A percentile compares a stretch with the other conserved stretches of the same genome.
These are phyloP conservation scores for Gortyna flavago DNA, from an alignment of 2,888 invertebrate genomes.

Conservation along the genomic window DNA sequence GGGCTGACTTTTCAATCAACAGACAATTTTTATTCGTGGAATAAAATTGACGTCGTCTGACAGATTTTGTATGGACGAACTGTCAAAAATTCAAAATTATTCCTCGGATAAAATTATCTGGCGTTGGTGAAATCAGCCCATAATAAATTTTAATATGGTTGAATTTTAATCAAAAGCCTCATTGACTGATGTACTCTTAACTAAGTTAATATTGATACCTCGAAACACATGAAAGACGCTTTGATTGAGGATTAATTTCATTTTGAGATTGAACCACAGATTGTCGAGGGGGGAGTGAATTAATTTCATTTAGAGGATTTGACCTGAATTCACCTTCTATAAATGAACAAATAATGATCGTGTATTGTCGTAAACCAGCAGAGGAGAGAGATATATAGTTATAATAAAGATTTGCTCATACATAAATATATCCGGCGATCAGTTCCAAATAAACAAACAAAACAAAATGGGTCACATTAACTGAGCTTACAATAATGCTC, in stretches of 20 bases:
- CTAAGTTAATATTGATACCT: slow-evolving; percentile 66
- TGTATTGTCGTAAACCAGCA: slow-evolving; percentile 35
- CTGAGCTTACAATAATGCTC: slow-evolving; percentile 71
- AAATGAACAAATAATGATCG: slow-evolving; percentile 48
- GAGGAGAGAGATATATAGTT: slow-evolving; percentile 29
- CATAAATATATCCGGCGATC: slow-evolving; percentile 55
- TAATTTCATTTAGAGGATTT: slow-evolving; percentile 55
- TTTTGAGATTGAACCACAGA: slow-evolving; percentile 62
- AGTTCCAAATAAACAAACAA: slow-evolving; percentile 65
- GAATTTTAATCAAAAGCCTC: slow-evolving; percentile 57
- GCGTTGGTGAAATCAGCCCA: no score
- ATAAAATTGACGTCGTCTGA: no score
- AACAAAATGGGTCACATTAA: slow-evolving; percentile 65
- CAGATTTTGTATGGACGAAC: no score
- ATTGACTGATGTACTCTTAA: slow-evolving; percentile 44
- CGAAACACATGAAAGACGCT: slow-evolving; percentile 70
- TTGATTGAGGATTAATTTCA: slow-evolving; percentile 69
- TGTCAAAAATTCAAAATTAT: no score
- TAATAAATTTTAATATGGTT: slow-evolving; percentile 42
- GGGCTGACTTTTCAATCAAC: no score
- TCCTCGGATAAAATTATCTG: no score
- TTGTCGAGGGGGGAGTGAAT: slow-evolving; percentile 55
- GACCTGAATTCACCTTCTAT: slow-evolving; percentile 47
- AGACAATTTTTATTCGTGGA: no score
- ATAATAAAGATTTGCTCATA: slow-evolving; percentile 49